These are phyloP conservation scores for Heteromyza rotundicornis DNA, from an alignment of 2,888 invertebrate species.

Conservation along the genomic window DNA sequence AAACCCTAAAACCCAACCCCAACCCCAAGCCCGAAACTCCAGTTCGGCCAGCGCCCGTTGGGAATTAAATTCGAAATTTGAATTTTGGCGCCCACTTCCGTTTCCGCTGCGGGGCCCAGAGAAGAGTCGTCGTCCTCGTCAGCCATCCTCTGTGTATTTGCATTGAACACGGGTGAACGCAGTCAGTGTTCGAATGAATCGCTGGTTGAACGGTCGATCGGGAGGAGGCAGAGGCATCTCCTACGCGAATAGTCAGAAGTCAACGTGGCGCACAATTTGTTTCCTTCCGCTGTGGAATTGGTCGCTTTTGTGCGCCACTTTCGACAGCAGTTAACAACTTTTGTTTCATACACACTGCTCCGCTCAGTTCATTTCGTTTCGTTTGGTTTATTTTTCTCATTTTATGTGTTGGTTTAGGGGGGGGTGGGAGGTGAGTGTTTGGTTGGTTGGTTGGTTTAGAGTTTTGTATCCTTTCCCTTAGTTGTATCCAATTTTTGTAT, in stretches of 20 bases:
- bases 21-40: no score
- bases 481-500: no score
- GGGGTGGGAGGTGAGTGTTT: no score
- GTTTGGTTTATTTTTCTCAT: not conserved
- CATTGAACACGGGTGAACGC: no score
- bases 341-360: conserved; percentile 14
- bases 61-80: conserved; percentile 21
- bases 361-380: not conserved
- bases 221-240: no score
- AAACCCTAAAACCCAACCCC: not conserved
- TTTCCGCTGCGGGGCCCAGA: conserved; percentile 9
- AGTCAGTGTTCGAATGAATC: no score
- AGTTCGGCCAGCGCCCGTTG: not conserved
- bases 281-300: conserved; percentile 31
- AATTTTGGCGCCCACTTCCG: conserved; percentile 15
- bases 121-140: not conserved
- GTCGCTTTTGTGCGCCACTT: conserved; percentile 20
- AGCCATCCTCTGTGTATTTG: no score
- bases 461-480: not conserved
- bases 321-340: conserved; percentile 27
- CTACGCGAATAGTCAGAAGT: conserved; percentile 19
- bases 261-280: conserved; percentile 34
- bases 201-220: no score
- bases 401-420: no score
- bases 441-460: no score